A percentile compares a stretch with the other conserved stretches of the same genome.
Conservation (phyloP, 2,113 vertebrate species). For the Carettochelys insculpta region DNA sequence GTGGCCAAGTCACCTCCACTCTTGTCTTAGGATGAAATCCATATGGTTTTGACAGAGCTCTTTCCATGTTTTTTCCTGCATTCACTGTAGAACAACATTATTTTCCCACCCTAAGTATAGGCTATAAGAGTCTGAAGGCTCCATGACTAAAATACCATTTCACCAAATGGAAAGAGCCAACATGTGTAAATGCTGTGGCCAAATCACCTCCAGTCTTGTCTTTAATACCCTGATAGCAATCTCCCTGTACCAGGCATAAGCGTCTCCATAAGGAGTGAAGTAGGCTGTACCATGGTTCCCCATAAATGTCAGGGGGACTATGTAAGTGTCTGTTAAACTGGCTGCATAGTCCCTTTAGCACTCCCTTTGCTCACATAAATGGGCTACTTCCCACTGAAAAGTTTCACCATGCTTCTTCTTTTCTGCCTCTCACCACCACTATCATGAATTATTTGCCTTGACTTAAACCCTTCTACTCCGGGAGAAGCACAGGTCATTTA, state of each 20-base stretch:
- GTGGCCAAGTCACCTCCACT: neutral
- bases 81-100: too few relatives aligned
- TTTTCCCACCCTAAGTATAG: neutral
- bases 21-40: too few relatives aligned
- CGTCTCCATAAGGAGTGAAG: neutral
- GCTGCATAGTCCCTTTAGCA: neutral
- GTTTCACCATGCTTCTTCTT: neutral
- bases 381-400: neutral
- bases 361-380: neutral
- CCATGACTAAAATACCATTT: neutral
- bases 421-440: neutral
- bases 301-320: neutral
- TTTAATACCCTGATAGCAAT: neutral
- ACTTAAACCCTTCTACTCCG: too few relatives aligned
- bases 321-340: conserved; percentile 16
- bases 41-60: too few relatives aligned
- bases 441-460: conserved; percentile 19
- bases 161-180: neutral
- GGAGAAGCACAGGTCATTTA: too few relatives aligned
- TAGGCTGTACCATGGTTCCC: neutral
- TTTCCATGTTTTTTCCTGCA: too few relatives aligned
- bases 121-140: neutral
- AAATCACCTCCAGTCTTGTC: neutral
- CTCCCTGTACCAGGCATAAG: neutral
- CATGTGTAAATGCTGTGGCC: neutral